Evolutionary conservation across 1,140 invertebrate species (phyloP).

Genomic region (Drosophila biarmipes): DNA sequence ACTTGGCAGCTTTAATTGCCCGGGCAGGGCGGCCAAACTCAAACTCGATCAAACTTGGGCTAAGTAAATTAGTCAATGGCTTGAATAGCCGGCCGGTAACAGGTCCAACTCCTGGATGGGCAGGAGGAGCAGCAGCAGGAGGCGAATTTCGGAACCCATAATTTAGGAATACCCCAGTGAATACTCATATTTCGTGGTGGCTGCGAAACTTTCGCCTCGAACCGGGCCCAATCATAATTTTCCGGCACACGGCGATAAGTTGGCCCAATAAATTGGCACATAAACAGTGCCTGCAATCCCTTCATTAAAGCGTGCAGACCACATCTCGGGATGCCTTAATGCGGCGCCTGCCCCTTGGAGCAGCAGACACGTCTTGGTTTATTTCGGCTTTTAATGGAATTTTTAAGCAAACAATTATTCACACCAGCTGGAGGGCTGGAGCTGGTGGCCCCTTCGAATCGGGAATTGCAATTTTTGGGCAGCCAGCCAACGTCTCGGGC

Average conservation of each 20-base stretch:
- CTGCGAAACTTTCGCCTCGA: slow-evolving; percentile 1
- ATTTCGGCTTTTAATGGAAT: slow-evolving; percentile 50
- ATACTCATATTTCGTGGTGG: slow-evolving; percentile 23
- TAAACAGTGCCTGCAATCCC: background rate
- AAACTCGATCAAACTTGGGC: slow-evolving; percentile 39
- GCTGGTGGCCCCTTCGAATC: background rate
- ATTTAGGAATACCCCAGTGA: slow-evolving; percentile 23
- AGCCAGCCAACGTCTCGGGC: slow-evolving; percentile 9
- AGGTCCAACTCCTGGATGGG: slow-evolving; percentile 14
- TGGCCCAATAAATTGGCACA: slow-evolving; percentile 19
- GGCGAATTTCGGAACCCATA: slow-evolving; percentile 7
- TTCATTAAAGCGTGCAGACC: background rate
- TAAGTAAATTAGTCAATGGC: slow-evolving; percentile 46
- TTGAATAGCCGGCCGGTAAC: slow-evolving; percentile 11
- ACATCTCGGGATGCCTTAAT: slow-evolving; percentile 18
- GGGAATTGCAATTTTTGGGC: slow-evolving; percentile 26
- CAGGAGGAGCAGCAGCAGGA: background rate
- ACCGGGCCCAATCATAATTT: slow-evolving; percentile 27
- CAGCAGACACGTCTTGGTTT: slow-evolving; percentile 30
- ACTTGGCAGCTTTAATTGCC: slow-evolving; percentile 39
- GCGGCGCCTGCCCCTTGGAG: background rate
- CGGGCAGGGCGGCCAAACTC: slow-evolving; percentile 10
- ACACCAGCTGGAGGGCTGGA: slow-evolving; percentile 18
- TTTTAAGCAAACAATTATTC: slow-evolving; percentile 60
- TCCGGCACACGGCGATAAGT: slow-evolving; percentile 5